Conservation (phyloP, 2,113 vertebrate species). For the Microtus pennsylvanicus region DNA sequence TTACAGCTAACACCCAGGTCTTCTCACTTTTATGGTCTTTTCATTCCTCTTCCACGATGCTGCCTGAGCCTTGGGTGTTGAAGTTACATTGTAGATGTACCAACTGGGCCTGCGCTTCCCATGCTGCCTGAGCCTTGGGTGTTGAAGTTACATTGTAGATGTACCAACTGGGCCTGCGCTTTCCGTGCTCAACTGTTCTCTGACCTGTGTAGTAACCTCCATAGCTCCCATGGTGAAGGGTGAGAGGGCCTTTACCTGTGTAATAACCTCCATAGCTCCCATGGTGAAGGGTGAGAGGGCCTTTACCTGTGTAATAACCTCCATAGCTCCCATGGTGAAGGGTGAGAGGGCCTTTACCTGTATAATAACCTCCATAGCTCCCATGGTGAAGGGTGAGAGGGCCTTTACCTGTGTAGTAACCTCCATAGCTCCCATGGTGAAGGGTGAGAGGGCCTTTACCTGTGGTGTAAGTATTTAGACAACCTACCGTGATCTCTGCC, state of each 20-base stretch:
- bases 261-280: neutral
- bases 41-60: neutral
- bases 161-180: neutral
- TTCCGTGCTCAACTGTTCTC: neutral
- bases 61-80: neutral
- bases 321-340: neutral
- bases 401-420: neutral
- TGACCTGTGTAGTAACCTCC: neutral
- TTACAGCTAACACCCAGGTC: neutral
- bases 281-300: neutral
- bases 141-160: neutral
- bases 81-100: neutral
- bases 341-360: neutral
- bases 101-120: neutral
- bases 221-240: neutral
- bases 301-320: neutral
- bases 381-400: neutral
- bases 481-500: neutral
- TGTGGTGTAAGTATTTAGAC: neutral
- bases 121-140: neutral
- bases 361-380: neutral
- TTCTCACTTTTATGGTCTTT: neutral
- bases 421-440: neutral
- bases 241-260: neutral
- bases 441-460: neutral